Evolutionary conservation across 2,797 vertebrate genomes (phyloP).

Genomic region (Amphiprion clarkii): DNA sequence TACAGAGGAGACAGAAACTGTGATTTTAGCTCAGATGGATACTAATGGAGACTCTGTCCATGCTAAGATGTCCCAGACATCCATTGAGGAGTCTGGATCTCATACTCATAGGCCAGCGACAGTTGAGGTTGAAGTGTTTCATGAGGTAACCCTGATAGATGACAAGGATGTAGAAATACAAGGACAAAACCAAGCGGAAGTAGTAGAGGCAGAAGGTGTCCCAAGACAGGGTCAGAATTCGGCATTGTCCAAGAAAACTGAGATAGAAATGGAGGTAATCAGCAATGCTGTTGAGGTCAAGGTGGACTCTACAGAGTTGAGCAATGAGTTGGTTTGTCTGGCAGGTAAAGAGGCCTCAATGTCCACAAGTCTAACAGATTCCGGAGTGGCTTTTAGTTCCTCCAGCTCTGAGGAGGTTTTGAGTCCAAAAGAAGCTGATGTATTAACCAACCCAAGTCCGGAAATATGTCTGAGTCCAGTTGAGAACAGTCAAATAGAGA

Average conservation of each 20-base stretch:
- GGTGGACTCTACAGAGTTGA: background rate
- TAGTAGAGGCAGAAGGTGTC: background rate
- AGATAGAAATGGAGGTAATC: background rate
- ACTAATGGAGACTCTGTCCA: background rate
- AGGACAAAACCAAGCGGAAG: too few species aligned
- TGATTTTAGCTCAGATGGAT: background rate
- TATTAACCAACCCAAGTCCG: background rate
- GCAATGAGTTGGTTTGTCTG: background rate
- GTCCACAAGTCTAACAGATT: conserved; percentile 22
- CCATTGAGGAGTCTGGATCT: background rate
- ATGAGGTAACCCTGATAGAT: background rate
- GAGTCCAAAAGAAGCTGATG: background rate
- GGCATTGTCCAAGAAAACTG: background rate
- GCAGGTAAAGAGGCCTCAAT: conserved; percentile 2
- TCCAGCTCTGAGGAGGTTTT: background rate
- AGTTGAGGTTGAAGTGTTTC: background rate
- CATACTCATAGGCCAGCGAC: background rate
- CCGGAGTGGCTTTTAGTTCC: conserved; percentile 18
- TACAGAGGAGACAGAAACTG: background rate
- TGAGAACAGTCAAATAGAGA: background rate
- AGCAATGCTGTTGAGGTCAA: background rate
- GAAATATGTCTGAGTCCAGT: background rate
- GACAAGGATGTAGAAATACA: background rate
- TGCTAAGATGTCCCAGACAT: background rate
- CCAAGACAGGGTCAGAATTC: background rate